Evolutionary conservation across 1,140 invertebrate genomes (phyloP).

Genomic region (Schlechtendalia chinensis): DNA sequence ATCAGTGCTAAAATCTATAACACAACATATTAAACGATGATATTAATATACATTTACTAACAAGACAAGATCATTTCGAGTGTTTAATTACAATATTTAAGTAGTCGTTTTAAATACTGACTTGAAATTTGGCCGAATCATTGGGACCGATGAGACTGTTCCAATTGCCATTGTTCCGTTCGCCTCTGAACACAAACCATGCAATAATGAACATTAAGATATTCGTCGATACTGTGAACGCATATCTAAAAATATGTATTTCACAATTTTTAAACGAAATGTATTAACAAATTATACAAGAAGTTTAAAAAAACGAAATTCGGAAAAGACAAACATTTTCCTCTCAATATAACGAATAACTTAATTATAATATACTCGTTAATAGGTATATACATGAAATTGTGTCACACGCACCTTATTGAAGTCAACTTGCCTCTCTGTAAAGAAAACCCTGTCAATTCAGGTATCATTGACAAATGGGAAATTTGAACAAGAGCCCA

Average conservation of each 20-base stretch:
- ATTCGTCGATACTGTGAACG: conserved; percentile 76
- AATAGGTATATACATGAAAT: too few species aligned
- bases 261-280: too few species aligned
- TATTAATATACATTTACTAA: too few species aligned
- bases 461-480: conserved; percentile 84
- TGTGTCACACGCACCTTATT: conserved; percentile 63
- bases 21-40: too few species aligned
- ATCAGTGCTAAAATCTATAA: conserved; percentile 63
- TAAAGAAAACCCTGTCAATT: conserved; percentile 66
- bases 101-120: conserved; percentile 61
- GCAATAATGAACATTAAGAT: conserved; percentile 75
- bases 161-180: conserved; percentile 56
- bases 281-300: too few species aligned
- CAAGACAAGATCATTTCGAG: too few species aligned
- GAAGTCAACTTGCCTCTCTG: conserved; percentile 76
- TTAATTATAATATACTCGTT: too few species aligned
- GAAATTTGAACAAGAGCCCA: conserved; percentile 90
- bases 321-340: neutral
- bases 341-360: too few species aligned
- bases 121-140: conserved; percentile 75
- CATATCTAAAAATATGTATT: conserved; percentile 65
- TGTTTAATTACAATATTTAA: too few species aligned
- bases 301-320: neutral
- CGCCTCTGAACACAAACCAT: conserved; percentile 66
- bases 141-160: conserved; percentile 62